phyloP scores from a whole-genome alignment of 2,113 vertebrate genomes.

The Athene noctua region DNA sequence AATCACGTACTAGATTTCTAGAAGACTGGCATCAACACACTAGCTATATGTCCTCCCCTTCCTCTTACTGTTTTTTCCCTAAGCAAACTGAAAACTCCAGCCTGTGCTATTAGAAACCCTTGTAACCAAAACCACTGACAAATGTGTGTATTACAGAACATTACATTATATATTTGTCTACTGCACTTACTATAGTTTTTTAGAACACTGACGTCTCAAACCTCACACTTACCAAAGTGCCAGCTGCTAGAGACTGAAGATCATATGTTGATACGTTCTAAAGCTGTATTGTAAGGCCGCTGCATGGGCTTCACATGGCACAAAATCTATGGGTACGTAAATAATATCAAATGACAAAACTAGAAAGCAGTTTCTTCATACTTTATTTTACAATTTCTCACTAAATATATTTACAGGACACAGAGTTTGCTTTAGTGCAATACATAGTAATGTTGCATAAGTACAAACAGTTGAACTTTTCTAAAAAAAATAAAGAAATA shows the following conservation, averaged over 20 bases:
- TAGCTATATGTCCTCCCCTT: not conserved
- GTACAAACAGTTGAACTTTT: slow-evolving; percentile 87
- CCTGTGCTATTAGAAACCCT: not conserved
- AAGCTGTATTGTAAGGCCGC: not conserved
- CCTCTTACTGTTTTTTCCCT: not conserved
- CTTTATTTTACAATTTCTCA: slow-evolving; percentile 89
- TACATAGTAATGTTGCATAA: slow-evolving; percentile 97
- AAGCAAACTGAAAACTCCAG: not conserved
- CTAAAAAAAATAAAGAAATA: slow-evolving; percentile 78
- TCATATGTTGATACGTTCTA: not conserved
- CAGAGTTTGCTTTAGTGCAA: slow-evolving; percentile 92
- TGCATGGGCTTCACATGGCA: not conserved
- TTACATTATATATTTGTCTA: too few relatives aligned
- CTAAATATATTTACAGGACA: slow-evolving; percentile 95
- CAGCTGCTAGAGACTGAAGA: slow-evolving; percentile 22
- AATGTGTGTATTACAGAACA: not conserved
- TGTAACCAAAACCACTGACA: not conserved
- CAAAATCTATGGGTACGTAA: not conserved
- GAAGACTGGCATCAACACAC: not conserved
- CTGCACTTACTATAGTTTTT: not conserved
- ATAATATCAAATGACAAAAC: slow-evolving; percentile 41
- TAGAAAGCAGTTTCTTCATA: slow-evolving; percentile 62
- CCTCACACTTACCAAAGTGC: not conserved
- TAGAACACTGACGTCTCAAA: not conserved
- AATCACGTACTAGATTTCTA: rapidly evolving